These are phyloP conservation scores for Galeopterus variegatus DNA, from an alignment of 2,113 vertebrate species.

Conservation along the genomic window DNA sequence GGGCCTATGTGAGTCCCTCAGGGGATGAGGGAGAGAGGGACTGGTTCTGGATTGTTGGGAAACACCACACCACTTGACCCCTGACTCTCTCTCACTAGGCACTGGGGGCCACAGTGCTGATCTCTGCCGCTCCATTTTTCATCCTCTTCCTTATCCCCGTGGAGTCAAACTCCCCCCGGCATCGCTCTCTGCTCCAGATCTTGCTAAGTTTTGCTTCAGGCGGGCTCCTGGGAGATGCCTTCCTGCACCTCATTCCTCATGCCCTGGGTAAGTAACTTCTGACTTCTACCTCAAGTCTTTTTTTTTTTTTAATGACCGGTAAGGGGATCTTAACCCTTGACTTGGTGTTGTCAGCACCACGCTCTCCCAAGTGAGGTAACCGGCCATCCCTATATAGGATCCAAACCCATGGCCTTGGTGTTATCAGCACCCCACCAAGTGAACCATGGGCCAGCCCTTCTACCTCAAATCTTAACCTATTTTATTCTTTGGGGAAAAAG, in stretches of 20 bases:
- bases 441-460: neutral
- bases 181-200: conserved; percentile 94
- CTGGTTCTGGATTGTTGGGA: neutral
- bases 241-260: conserved; percentile 96
- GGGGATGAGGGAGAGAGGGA: conserved; percentile 34
- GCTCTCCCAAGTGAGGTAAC: too few relatives aligned
- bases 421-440: too few relatives aligned
- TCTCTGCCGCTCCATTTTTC: conserved; percentile 95
- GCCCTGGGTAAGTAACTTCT: conserved; percentile 90
- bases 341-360: too few relatives aligned
- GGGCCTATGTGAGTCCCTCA: conserved; percentile 91
- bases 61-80: neutral
- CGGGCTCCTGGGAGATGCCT: conserved; percentile 95
- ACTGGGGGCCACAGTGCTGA: conserved; percentile 93
- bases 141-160: conserved; percentile 96
- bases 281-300: neutral
- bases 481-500: neutral
- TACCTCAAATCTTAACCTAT: neutral
- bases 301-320: too few relatives aligned
- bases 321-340: too few relatives aligned
- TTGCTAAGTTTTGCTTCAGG: conserved; percentile 96
- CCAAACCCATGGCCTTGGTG: too few relatives aligned
- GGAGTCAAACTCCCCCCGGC: conserved; percentile 94
- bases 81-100: conserved; percentile 87
- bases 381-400: too few relatives aligned